Base-by-base conservation (phyloP, 2,113 vertebrate species). In the Osmerus mordax region DNA sequence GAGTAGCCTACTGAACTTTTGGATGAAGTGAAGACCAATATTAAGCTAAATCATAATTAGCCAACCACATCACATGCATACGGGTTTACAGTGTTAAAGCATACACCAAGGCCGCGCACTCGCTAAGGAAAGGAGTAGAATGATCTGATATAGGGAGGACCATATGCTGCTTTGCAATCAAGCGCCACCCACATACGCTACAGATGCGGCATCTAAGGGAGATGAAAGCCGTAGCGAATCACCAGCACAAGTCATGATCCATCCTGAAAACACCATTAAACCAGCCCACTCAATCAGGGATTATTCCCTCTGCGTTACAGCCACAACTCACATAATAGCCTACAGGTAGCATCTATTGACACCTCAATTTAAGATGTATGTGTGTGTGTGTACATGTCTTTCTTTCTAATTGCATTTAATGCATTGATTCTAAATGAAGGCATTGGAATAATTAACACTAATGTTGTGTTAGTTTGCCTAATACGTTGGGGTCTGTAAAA, bases 131-230 rank as follows among this genome's bases (percentile, higher is more conserved):
- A 81, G 69, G 63, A 79, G 72, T 78, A 82, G 78, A 88, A 76
- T 86, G 82, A 85, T 82, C 69, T 76, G 81, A 78, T 77, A 71
- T 70, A 86, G 71, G 79, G 41, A 47, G 41, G 76, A 83, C 87
- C 87, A 83, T 90, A 88, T 88, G 86, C 83, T 86, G 83, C 82
- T 70, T 76, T 71, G 81, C 84, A 90, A 87, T 90, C 87, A 86
- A 75, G 81, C 84, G 0, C 85, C 83, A 79, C 87, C 86, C 88
- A 87, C 86, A 82, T 87, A 70, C 71, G 47, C 12, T 13, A 12
- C 15, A 75, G 83, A 63, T 41, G 76, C 80, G 70, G 82, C 80
- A 90, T 82, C 83, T 80, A 80, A 78, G 79, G 87, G 81, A 86
- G 84, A 89, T 87, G 84, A 87, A 87, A 86, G 86, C 83, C 75